Conservation (phyloP, 2,797 vertebrate genomes). For the Okamejei kenojei region DNA sequence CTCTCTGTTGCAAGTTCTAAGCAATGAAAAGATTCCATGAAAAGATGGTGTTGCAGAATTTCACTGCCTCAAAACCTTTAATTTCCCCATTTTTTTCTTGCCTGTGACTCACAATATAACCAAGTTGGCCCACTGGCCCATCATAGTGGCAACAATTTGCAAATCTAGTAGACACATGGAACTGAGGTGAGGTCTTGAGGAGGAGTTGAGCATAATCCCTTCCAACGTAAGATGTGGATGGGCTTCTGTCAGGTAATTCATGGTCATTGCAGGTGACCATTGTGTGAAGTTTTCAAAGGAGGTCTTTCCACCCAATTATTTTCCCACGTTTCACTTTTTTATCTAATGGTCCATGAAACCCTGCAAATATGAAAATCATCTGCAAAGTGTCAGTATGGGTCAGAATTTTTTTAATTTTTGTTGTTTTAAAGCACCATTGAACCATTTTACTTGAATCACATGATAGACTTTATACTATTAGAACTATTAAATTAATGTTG, state of each 20-base stretch:
- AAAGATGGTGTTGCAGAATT: no score
- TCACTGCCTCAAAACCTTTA: no score
- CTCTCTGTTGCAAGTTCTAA: no score
- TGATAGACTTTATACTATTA: no score
- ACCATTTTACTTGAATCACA: not conserved
- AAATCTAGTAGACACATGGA: not conserved
- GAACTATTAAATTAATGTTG: not conserved
- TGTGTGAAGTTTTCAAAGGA: not conserved
- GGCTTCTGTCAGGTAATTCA: not conserved
- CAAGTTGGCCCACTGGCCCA: no score
- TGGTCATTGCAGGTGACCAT: not conserved
- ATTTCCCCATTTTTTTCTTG: no score
- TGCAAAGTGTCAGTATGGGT: not conserved
- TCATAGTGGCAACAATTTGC: not conserved
- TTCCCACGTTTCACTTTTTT: not conserved
- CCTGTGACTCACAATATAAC: no score
- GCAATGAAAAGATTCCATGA: no score
- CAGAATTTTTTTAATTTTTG: not conserved
- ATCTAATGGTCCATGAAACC: not conserved
- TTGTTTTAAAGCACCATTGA: not conserved
- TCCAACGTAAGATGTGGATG: not conserved
- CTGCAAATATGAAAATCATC: not conserved
- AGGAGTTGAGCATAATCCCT: not conserved
- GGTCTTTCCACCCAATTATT: not conserved
- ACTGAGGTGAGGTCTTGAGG: not conserved